Evolutionary conservation across 2,888 invertebrate genomes (phyloP).

Genomic region (Pedicia rivosa): DNA sequence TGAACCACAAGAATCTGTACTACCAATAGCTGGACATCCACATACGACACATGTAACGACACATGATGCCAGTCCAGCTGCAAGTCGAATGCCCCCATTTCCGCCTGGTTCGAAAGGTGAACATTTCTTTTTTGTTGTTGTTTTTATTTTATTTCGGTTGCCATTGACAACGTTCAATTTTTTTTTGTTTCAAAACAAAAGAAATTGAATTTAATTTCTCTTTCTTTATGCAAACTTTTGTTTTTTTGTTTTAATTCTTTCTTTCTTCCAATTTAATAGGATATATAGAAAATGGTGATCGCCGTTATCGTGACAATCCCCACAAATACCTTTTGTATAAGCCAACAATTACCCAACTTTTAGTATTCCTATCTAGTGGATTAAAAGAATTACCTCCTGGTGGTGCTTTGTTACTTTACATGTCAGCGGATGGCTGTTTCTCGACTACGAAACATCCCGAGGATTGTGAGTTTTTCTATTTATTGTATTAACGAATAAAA

Average conservation of each 20-base stretch:
- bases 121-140: no score
- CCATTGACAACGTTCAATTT: no score
- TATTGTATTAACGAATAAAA: slow-evolving; percentile 1
- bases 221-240: no score
- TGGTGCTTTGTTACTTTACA: slow-evolving; percentile 79
- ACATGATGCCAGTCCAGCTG: slow-evolving; percentile 32
- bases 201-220: no score
- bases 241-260: no score
- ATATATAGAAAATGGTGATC: slow-evolving; percentile 56
- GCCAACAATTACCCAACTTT: slow-evolving; percentile 83
- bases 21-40: slow-evolving; percentile 37
- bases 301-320: slow-evolving; percentile 71
- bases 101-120: slow-evolving; percentile 32
- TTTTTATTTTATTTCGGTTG: no score
- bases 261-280: no score
- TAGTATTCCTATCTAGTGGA: slow-evolving; percentile 82
- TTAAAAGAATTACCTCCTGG: slow-evolving; percentile 87
- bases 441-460: slow-evolving; percentile 71
- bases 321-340: slow-evolving; percentile 94
- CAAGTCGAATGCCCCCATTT: slow-evolving; percentile 32
- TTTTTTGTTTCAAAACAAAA: no score
- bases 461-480: slow-evolving; percentile 47
- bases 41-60: slow-evolving; percentile 29
- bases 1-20: slow-evolving; percentile 72
- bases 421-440: slow-evolving; percentile 85